These are phyloP conservation scores for Tonatia bakeri DNA, from an alignment of 2,113 vertebrate species.

Conservation along the genomic window DNA sequence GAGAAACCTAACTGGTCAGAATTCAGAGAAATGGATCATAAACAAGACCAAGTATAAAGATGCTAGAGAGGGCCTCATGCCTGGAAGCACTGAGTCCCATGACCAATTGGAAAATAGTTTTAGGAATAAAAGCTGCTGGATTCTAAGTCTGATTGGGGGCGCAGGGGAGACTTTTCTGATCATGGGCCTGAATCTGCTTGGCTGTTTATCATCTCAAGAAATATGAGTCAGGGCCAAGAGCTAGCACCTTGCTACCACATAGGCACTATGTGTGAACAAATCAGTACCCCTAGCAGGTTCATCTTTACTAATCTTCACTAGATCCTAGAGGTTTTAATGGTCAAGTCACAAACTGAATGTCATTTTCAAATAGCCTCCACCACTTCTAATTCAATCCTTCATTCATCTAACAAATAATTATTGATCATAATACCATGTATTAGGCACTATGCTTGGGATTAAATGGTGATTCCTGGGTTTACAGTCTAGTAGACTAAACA, in stretches of 20 bases:
- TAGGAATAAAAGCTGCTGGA: not conserved
- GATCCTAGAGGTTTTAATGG: not conserved
- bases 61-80: not conserved
- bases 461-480: not conserved
- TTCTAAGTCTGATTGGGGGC: not conserved
- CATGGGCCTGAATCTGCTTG: not conserved
- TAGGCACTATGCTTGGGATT: not conserved
- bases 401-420: not conserved
- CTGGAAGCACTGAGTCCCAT: not conserved
- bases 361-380: not conserved
- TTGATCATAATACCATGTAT: not conserved
- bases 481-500: not conserved
- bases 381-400: not conserved
- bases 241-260: accelerated
- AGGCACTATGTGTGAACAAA: not conserved
- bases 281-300: not conserved
- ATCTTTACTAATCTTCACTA: not conserved
- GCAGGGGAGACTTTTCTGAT: not conserved
- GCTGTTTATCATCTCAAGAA: not conserved
- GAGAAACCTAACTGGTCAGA: not conserved
- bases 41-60: not conserved
- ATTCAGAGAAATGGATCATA: not conserved
- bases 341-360: not conserved
- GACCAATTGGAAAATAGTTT: not conserved
- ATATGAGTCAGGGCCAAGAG: not conserved